A percentile compares a stretch with the other conserved stretches of the same genome.
These are phyloP conservation scores for Arge pagana DNA, from an alignment of 2,888 invertebrate genomes.

Conservation along the genomic window DNA sequence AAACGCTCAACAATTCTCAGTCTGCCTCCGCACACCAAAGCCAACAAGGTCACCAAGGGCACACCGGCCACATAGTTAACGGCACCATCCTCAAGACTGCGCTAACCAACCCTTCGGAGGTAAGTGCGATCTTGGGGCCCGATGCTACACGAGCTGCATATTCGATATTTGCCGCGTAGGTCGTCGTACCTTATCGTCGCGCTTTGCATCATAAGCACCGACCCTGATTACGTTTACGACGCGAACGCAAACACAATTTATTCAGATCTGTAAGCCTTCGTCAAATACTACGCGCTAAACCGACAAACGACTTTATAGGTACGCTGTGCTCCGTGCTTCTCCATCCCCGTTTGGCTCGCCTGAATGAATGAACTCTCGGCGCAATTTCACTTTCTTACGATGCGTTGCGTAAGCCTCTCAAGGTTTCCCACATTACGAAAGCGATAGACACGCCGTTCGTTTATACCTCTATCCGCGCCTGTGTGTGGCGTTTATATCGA, in stretches of 20 bases:
- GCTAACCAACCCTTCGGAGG: conserved; percentile 91
- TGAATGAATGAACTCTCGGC: conserved; percentile 52
- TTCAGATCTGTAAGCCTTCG: too few species aligned
- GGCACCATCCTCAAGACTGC: conserved; percentile 94
- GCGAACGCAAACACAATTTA: too few species aligned
- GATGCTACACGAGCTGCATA: too few species aligned
- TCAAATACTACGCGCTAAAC: too few species aligned
- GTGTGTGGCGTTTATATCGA: conserved; percentile 11
- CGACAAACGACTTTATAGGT: too few species aligned
- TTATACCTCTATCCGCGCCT: background rate
- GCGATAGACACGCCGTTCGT: conserved; percentile 34
- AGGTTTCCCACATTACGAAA: conserved; percentile 57
- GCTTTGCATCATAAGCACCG: too few species aligned
- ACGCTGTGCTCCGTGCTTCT: too few species aligned
- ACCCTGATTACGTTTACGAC: too few species aligned
- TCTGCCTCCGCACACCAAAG: conserved; percentile 17
- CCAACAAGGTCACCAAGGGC: conserved; percentile 45
- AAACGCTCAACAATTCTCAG: conserved; percentile 43
- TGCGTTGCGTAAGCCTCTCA: conserved; percentile 48
- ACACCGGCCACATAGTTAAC: conserved; percentile 80
- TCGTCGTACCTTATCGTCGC: too few species aligned
- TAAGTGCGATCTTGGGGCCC: conserved; percentile 50
- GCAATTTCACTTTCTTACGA: conserved; percentile 55
- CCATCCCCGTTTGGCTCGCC: conserved; percentile 23
- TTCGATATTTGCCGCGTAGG: too few species aligned